Evolutionary conservation across 2,797 vertebrate species (phyloP), one percentile per base, ranked within the genome.

Genomic region (Malacoraja senta): DNA sequence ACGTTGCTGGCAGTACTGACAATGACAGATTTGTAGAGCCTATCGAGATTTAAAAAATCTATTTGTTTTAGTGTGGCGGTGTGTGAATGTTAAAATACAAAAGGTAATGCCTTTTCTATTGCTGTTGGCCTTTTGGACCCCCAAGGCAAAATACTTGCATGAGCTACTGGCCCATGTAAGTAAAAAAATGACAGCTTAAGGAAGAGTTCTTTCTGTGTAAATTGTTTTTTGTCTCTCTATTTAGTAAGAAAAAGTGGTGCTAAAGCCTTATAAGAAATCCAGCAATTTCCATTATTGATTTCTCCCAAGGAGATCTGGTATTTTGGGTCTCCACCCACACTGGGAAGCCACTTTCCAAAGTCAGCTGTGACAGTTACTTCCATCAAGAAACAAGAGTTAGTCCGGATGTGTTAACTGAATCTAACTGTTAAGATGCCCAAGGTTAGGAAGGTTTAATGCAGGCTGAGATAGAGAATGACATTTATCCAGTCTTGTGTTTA

Each of bases 211-310:
- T 32, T 86, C 61, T 15, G 29, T 65, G n/a, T 12, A 63, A 86
- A 86, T 53, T 61, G 53, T 26, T 84, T 84, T 26, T 61, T 58
- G 3, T 58, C 12, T 61, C 3, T 86, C 13, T 21, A 21, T 53
- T 53, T 58, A 7, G 84, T n/a, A 65, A 65, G n/a, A 9, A 65
- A 26, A 32, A 88, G 29, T 86, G 84, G n/a, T 35, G n/a, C 84
- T 68, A 32, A 88, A 35, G n/a, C n/a, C 19, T 88, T 88, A n/a
- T 68, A 35, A 88, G 63, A 32, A 21, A 88, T 88, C 19, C 68
- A 35, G n/a, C 12, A 35, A 88, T 88, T 88, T 88, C n/a, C 84
- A 88, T 88, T 88, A 68, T 68, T 88, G 61, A 88, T 86, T 86
- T 63, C 63, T 88, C n/a, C 63, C 63, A 35, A 35, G 63, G 17